Percentiles rank a stretch among this genome's conserved stretches.
Evolutionary conservation across 2,888 invertebrate species (phyloP).

Genomic region (Acrocyrtus sp.): DNA sequence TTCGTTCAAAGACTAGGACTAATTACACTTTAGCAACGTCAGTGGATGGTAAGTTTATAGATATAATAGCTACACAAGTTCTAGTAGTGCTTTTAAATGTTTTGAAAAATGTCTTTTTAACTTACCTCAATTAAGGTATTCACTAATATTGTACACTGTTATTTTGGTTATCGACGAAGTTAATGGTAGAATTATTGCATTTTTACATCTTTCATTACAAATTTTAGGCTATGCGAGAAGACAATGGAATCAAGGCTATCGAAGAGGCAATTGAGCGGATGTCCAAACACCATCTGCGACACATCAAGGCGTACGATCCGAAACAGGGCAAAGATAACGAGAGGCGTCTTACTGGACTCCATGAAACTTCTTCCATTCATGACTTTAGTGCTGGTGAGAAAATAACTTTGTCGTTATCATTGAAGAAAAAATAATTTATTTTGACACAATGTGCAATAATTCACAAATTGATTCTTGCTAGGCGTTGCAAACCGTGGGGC

Average conservation of each 20-base stretch:
- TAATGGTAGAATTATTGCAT: too few species aligned
- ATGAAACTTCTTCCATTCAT: slow-evolving; percentile 97
- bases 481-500: slow-evolving; percentile 92
- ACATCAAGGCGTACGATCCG: slow-evolving; percentile 97
- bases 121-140: too few species aligned
- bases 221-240: slow-evolving; percentile 79
- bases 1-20: slow-evolving; percentile 87
- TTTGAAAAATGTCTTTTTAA: too few species aligned
- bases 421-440: neutral
- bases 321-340: slow-evolving; percentile 96
- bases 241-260: slow-evolving; percentile 87
- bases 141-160: too few species aligned
- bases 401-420: neutral
- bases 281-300: slow-evolving; percentile 88
- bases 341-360: slow-evolving; percentile 91
- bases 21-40: slow-evolving; percentile 10
- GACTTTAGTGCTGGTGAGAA: slow-evolving; percentile 87
- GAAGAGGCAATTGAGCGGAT: slow-evolving; percentile 96
- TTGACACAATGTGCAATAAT: too few species aligned
- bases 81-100: neutral
- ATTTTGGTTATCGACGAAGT: too few species aligned
- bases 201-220: too few species aligned
- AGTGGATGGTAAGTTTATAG: slow-evolving; percentile 42
- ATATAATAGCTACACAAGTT: neutral
- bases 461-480: slow-evolving; percentile 47